Evolutionary conservation across 2,888 invertebrate genomes (phyloP).

Genomic region (Luperina testacea): DNA sequence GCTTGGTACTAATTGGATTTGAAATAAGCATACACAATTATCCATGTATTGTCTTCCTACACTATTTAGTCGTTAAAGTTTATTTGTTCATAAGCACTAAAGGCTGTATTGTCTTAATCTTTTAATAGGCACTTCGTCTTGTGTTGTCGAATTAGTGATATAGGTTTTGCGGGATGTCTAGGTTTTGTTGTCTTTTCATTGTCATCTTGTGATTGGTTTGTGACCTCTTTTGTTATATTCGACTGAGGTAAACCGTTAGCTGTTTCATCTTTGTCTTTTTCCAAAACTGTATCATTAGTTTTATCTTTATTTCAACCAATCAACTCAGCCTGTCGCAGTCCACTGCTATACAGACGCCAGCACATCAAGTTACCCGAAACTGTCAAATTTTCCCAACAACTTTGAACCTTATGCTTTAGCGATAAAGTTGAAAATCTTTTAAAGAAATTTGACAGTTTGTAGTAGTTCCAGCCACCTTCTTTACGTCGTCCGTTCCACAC

Average conservation of each 20-base stretch:
- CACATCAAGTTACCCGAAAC: too few species aligned
- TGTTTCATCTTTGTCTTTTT: constrained; percentile 1
- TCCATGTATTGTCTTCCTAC: constrained; percentile 13
- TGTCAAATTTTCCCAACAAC: too few species aligned
- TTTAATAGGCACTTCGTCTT: constrained; percentile 26
- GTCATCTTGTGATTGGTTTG: neutral
- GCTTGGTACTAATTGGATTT: constrained; percentile 43
- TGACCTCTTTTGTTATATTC: constrained; percentile 13
- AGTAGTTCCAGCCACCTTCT: too few species aligned
- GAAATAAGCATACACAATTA: constrained; percentile 18
- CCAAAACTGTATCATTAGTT: neutral
- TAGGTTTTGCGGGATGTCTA: neutral
- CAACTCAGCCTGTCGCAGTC: too few species aligned
- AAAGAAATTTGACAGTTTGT: too few species aligned
- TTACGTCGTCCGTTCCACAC: too few species aligned
- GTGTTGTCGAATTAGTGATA: constrained; percentile 12
- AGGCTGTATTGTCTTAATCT: constrained; percentile 41
- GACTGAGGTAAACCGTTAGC: too few species aligned
- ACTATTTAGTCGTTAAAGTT: constrained; percentile 36
- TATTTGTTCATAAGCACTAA: constrained; percentile 24
- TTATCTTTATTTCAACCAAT: neutral
- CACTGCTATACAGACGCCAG: too few species aligned
- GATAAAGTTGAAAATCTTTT: too few species aligned
- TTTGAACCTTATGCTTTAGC: too few species aligned
- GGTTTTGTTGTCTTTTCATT: constrained; percentile 11